Evolutionary conservation across 2,888 invertebrate species (phyloP).

Genomic region (Drosophila paranaensis): DNA sequence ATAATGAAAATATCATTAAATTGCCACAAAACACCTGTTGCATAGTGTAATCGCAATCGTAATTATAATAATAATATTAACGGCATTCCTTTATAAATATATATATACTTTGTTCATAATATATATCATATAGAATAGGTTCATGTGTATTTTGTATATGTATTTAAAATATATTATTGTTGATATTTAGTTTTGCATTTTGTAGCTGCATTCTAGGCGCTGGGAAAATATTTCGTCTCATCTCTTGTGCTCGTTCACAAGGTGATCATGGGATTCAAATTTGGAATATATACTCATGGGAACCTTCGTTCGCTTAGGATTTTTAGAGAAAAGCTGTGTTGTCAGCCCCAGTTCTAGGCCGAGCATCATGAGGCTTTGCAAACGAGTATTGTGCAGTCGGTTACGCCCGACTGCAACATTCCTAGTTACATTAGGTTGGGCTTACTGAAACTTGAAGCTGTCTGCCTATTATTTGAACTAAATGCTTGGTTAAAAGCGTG

Average conservation of each 20-base stretch:
- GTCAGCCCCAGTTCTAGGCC: background rate
- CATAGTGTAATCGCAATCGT: slow-evolving; percentile 14
- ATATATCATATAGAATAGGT: slow-evolving; percentile 13
- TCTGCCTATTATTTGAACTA: slow-evolving; percentile 22
- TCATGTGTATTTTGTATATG: slow-evolving; percentile 20
- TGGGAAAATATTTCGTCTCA: slow-evolving; percentile 41
- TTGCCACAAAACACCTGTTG: background rate
- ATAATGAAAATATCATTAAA: background rate
- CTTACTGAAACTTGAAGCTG: slow-evolving; percentile 59
- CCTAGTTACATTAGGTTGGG: slow-evolving; percentile 7
- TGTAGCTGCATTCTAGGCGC: slow-evolving; percentile 52
- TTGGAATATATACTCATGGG: background rate
- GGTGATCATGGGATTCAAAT: background rate
- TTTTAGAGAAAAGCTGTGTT: background rate
- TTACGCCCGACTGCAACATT: background rate
- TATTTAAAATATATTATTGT: slow-evolving; percentile 50
- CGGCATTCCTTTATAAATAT: slow-evolving; percentile 30
- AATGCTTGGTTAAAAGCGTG: slow-evolving; percentile 49
- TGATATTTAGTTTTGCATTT: slow-evolving; percentile 52
- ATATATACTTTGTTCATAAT: slow-evolving; percentile 19
- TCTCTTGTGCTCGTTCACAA: background rate
- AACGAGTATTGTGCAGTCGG: background rate
- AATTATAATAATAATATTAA: slow-evolving; percentile 11
- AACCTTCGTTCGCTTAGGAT: background rate
- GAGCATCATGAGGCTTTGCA: background rate